phyloP scores from a whole-genome alignment of 1,140 invertebrate species.

The Atopsyche davidsoni region DNA sequence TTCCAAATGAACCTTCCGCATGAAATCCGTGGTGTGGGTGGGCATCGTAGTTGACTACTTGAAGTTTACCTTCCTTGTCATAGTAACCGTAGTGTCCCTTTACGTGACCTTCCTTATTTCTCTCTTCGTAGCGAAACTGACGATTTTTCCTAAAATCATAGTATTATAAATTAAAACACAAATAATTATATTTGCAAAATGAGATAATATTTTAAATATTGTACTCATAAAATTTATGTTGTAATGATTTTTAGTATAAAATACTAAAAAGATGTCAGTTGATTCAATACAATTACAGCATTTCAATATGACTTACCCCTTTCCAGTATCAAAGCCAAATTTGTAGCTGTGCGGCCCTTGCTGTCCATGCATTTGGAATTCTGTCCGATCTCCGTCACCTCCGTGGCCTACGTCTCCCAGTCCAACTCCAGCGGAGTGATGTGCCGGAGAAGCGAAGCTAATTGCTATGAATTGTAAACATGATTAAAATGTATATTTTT shows the following conservation, averaged over 20 bases:
- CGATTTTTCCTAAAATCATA: constrained; percentile 63
- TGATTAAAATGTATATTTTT: neutral
- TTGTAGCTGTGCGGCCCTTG: constrained; percentile 77
- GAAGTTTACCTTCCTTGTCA: constrained; percentile 71
- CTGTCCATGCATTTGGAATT: constrained; percentile 61
- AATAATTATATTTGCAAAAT: neutral
- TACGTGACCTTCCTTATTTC: constrained; percentile 67
- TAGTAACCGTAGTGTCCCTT: constrained; percentile 79
- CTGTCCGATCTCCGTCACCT: constrained; percentile 37
- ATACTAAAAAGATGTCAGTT: neutral
- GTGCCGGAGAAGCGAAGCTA: constrained; percentile 13
- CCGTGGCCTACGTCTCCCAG: constrained; percentile 9
- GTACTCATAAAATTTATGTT: too few species aligned
- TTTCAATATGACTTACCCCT: constrained; percentile 56
- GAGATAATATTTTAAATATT: neutral
- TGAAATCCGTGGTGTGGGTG: constrained; percentile 65
- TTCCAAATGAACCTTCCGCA: constrained; percentile 42
- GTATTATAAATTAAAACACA: constrained; percentile 27
- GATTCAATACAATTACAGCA: neutral
- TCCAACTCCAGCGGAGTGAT: constrained; percentile 11
- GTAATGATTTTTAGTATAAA: neutral
- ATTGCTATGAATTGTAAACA: neutral
- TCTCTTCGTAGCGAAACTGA: constrained; percentile 76
- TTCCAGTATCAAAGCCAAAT: constrained; percentile 82
- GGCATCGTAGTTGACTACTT: constrained; percentile 71